Evolutionary conservation across 2,797 vertebrate genomes (phyloP), one percentile per base, ranked within the genome.

Genomic region (Eulemur albifrons): DNA sequence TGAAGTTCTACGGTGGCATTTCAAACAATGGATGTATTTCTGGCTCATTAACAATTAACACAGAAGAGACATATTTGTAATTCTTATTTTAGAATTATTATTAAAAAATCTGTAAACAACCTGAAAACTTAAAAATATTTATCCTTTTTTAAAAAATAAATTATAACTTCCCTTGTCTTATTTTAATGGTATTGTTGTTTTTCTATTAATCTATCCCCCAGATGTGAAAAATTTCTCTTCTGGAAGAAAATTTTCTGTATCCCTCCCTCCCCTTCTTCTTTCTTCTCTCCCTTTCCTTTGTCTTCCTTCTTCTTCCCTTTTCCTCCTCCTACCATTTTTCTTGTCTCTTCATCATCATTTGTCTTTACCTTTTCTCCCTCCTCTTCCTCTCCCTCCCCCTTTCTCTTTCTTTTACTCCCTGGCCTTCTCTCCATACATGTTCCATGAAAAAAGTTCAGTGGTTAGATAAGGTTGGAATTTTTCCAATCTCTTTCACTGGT

Each of bases 21-120:
- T 97, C 92, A 98, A 90, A 97, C 59, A 95, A 87, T 87, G 93
- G 91, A 13, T 45, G 72, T n/a, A 76, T 79, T 79, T 96, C 93
- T 3, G 30, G 30, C 32, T 57, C 95, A 67, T 95, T 96, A 97
- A n/a, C 81, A 97, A 76, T 92, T 94, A 90, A 65, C 95, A 43
- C 0, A 88, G 88, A 96, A 95, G 54, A 80, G 88, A 86, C 69
- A 94, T 82, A 81, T 11, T 57, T 96, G 54, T 96, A 93, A 89
- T 94, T 94, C n/a, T 96, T 96, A 97, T 96, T 97, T 70, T 96
- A 96, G 82, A 80, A 96, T 87, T 81, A 93, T 82, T 13, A 45
- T 86, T 86, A 43, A 97, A 90, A 97, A 89, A 32, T 63, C 40
- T 94, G 94, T 27, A 59, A 86, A 40, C 72, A 61, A 88, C 76